These are phyloP conservation scores for Thunnus thynnus DNA, from an alignment of 2,113 vertebrate genomes.

Conservation along the genomic window DNA sequence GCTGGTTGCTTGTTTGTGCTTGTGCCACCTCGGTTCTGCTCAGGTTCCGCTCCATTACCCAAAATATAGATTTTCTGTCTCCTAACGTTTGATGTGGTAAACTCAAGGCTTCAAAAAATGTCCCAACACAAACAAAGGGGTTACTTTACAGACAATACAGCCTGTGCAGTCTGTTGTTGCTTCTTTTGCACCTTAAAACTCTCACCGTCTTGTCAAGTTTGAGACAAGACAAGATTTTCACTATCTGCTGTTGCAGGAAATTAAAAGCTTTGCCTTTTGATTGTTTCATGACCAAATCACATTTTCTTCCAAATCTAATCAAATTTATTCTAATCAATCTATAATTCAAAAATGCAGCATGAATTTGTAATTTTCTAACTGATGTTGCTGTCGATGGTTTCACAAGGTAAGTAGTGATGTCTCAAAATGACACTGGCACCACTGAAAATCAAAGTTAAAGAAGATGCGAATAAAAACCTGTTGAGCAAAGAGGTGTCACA, in stretches of 20 bases:
- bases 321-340: too few species aligned
- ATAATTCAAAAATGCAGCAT: not conserved
- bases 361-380: conserved; percentile 15
- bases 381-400: conserved; percentile 13
- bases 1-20: not conserved
- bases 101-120: not conserved
- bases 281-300: conserved; percentile 12
- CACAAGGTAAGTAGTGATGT: not conserved
- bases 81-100: not conserved
- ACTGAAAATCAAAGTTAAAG: not conserved
- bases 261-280: conserved; percentile 19
- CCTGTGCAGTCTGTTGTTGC: not conserved
- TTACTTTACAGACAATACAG: not conserved
- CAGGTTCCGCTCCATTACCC: not conserved
- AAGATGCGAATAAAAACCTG: conserved; percentile 2
- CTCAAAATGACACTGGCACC: not conserved
- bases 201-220: not conserved
- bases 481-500: too few species aligned
- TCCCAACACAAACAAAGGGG: not conserved
- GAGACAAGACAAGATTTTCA: not conserved
- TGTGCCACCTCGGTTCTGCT: not conserved
- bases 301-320: not conserved
- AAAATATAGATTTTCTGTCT: conserved; percentile 2
- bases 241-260: not conserved
- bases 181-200: too few species aligned